Evolutionary conservation across 92 coral and sea anemone species (phyloP), one percentile per base, ranked within the genome.

Genomic region (Palythoa caribaeorum): DNA sequence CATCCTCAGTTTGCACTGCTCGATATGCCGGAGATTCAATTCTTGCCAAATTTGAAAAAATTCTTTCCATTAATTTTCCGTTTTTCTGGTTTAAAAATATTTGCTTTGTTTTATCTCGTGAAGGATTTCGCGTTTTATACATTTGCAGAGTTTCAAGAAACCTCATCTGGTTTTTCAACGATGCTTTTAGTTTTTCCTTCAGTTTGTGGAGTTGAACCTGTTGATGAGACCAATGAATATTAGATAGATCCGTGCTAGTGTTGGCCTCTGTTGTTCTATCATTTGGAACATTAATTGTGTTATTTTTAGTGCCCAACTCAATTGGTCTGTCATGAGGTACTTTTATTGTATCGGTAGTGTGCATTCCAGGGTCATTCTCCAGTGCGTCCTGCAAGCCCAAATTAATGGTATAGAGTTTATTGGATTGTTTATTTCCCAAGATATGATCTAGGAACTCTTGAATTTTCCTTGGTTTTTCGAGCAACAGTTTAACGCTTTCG

Each of bases 251-350:
- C 9, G 39, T 13, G 21, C 59, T 66, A 4, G 55, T 10, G 36
- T 11, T 68, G 1, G 71, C 63, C 8, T 81, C 57, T 44, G n/a
- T 39, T 14, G 51, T 15, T 62, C 38, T 38, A 21, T 81, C 86
- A 48, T 81, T 55, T 47, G 86, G 86, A 3, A 48, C 86, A 21
- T 66, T 81, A n/a, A 81, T 65, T 1, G 86, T 48, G 16, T 81
- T 66, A 17, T 5, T 20, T 7, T 81, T 36, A 8, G 8, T 68
- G 11, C 19, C 40, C 11, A 19, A 19, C 55, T 38, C 8, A 54
- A 13, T 36, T 54, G 48, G 69, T 53, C 10, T 77, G 68, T 77
- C 83, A 48, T 81, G 86, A 19, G 86, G 86, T 65, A 81, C 57
- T 44, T 68, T 68, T 47, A 81, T 81, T 9, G 86, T 81, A 35